Conservation (phyloP, 35 echinoderm and acorn worm genomes). For the Anneissia japonica region DNA sequence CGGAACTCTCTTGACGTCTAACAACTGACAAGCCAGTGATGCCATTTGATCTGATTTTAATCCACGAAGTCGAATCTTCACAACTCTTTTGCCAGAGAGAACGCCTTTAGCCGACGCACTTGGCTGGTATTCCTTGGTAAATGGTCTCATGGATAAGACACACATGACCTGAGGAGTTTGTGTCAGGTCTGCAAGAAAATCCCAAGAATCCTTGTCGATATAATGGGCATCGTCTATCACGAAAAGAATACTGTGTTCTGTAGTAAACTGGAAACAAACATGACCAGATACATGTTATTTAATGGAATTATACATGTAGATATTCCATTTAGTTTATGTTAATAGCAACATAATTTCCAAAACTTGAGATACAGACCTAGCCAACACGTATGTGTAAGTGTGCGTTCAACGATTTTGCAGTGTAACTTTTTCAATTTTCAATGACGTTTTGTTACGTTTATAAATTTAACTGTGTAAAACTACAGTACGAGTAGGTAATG, state of each 20-base stretch:
- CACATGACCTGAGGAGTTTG: conserved; percentile 66
- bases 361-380: too few species aligned
- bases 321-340: too few species aligned
- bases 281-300: too few species aligned
- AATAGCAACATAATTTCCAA: too few species aligned
- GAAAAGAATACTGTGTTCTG: conserved; percentile 59
- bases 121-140: conserved; percentile 27
- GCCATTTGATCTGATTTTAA: conserved; percentile 60
- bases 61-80: conserved; percentile 65
- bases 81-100: conserved; percentile 29
- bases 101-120: conserved; percentile 51
- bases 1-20: conserved; percentile 72
- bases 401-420: too few species aligned
- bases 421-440: too few species aligned
- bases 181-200: conserved; percentile 72
- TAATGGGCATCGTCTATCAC: conserved; percentile 88
- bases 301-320: too few species aligned
- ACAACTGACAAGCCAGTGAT: conserved; percentile 79
- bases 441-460: too few species aligned
- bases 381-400: too few species aligned
- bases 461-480: too few species aligned
- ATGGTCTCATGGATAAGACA: conserved; percentile 61
- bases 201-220: conserved; percentile 89
- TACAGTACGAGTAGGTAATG: too few species aligned
- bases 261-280: conserved; percentile 82